Evolutionary conservation across 64 coral and sea anemone species (phyloP), one percentile per base, ranked within the genome.

Genomic region (Montipora cactus): DNA sequence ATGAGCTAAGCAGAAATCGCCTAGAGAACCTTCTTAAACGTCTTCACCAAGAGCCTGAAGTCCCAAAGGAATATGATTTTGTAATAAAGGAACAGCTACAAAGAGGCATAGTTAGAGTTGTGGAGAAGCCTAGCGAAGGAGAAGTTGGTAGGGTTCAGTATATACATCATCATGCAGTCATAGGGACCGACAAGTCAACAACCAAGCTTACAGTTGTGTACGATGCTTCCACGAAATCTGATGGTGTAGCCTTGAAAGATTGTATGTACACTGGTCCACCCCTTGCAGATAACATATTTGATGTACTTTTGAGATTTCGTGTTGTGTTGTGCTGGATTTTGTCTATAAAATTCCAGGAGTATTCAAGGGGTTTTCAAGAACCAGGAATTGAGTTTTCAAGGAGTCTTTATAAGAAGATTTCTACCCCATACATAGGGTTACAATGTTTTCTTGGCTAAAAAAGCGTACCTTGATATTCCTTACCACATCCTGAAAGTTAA

Each of bases 141-240:
- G 76, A 74, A 73, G 11, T 45, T 66, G 83, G 92, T 44, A 87
- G 46, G 44, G 76, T 81, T 1, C 92, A 94, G 11, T 89, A 94
- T 44, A 12, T 94, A 16, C 66, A 76, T 5, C 92, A 89, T 53
- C 92, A 93, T 28, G 76, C 84, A 20, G 78, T 94, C 5, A 89
- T 89, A 67, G 22, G 92, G 19, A 67, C 22, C 1, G 84, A 94
- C 15, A 94, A 82, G 67, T 22, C 44, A 18, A 94, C 84, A 47
- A 94, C 85, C 53, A 94, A 94, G 47, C 51, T 94, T 5, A 51
- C 85, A 87, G 77, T 94, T 47, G 84, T 88, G 19, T 94, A 82
- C 76, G 49, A 94, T 75, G 92, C 92, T 7, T 87, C 91, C 8
- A 49, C 80, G 1, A 93, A 53, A 61, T 75, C 71, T 23, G 48